Base-by-base conservation (phyloP, 2,113 vertebrate genomes). In the Marmota flaviventris region DNA sequence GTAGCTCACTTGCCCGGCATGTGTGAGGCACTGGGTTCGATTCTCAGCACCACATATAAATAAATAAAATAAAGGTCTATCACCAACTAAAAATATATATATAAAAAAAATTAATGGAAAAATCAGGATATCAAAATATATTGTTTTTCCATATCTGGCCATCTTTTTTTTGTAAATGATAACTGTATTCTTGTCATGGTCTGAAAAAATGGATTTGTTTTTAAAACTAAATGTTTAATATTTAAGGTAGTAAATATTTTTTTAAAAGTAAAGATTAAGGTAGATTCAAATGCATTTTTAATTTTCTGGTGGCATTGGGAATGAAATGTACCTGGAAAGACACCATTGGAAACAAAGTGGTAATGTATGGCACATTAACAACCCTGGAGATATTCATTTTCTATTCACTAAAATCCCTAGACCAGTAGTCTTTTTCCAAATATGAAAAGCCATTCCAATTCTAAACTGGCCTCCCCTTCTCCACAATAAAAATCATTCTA, bases 391-490 rank as follows among this genome's bases (percentile, higher is more conserved):
- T 87, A 84, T 56, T 61, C 58, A 81, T 89, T 70, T 96, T 94
- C 45, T 82, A 37, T 32, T 91, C 69, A 34, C 32, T 69, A n/a
- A 90, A 70, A 79, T 75, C 29, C 34, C 70, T 37, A 85, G 16
- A 92, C 51, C 11, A 96, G 67, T 79, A 75, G 20, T 92, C 65
- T 85, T 93, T 56, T 96, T 95, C 42, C 63, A 79, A 65, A 94
- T 82, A 67, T 25, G 6, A 69, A 93, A 69, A 69, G 25, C 11
- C 24, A 27, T 87, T 70, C 29, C 32, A 69, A 24, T 87, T 93
- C 48, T 87, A 95, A 96, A 72, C 58, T 91, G 70, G 45, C 14
- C 89, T 87, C 69, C 48, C 42, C 63, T 72, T 95, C 73, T 77
- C 10, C 34, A 84, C 58, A 86, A 45, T 90, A 75, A 96, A 82